Conservation (phyloP, 2,888 invertebrate genomes). For the Nebria salina region DNA sequence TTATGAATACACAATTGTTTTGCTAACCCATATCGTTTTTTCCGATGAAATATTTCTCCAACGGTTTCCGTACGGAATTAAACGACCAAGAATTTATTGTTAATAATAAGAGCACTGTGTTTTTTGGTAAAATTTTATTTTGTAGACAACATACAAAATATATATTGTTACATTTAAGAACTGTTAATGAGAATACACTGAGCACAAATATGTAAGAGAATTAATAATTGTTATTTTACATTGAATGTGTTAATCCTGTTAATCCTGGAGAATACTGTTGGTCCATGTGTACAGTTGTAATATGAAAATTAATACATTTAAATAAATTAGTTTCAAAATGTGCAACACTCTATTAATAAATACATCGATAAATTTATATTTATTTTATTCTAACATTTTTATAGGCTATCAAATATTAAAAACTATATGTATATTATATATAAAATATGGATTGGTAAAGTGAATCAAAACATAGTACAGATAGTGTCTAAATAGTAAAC, state of each 20-base stretch:
- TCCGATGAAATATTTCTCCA: no score
- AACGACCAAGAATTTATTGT: no score
- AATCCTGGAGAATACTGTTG: conserved; percentile 36
- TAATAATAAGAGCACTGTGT: no score
- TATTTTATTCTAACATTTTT: conserved; percentile 15
- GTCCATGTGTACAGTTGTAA: conserved; percentile 30
- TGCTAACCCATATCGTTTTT: no score
- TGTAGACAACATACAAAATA: conserved; percentile 43
- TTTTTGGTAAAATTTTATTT: conserved; percentile 36
- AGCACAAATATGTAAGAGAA: neutral
- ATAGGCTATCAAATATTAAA: conserved; percentile 2
- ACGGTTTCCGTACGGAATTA: no score
- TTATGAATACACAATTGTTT: no score
- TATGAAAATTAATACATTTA: conserved; percentile 33
- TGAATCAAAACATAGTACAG: neutral
- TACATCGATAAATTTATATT: neutral
- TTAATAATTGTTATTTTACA: neutral
- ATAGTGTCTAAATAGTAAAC: no score
- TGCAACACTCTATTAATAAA: conserved; percentile 6
- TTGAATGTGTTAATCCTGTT: neutral
- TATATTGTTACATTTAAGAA: conserved; percentile 29
- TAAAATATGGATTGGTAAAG: neutral
- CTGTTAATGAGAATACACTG: neutral
- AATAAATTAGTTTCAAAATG: neutral
- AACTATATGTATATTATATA: conserved; percentile 10